A percentile compares a stretch with the other conserved stretches of the same genome.
Conservation (phyloP, 2,888 invertebrate genomes). For the Minunthozetes semirufus region DNA sequence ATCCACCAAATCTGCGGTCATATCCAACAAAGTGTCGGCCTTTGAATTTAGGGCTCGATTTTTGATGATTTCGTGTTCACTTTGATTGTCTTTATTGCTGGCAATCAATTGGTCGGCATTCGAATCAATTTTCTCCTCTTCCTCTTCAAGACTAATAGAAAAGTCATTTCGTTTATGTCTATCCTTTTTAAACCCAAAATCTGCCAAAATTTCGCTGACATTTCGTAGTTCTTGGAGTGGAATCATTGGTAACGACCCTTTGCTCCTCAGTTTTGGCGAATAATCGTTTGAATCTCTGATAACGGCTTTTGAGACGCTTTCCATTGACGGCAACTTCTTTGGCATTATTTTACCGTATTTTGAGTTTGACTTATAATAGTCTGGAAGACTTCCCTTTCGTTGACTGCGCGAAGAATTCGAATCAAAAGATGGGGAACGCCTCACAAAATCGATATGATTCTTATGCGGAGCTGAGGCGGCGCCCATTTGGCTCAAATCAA, state of each 20-base stretch:
- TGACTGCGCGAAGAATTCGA: slow-evolving; percentile 17
- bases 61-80: neutral
- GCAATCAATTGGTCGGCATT: neutral
- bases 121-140: slow-evolving; percentile 14
- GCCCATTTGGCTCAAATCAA: slow-evolving; percentile 3
- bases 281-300: neutral
- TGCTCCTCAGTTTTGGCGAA: slow-evolving; percentile 14
- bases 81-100: slow-evolving; percentile 3
- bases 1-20: slow-evolving; percentile 2
- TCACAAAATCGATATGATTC: neutral
- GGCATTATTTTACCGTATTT: slow-evolving; percentile 29
- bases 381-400: slow-evolving; percentile 32
- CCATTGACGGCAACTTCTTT: slow-evolving; percentile 27
- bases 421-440: slow-evolving; percentile 11
- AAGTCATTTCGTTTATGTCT: neutral
- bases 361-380: slow-evolving; percentile 31
- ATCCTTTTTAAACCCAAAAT: slow-evolving; percentile 41
- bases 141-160: slow-evolving; percentile 5
- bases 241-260: slow-evolving; percentile 31
- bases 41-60: neutral
- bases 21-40: slow-evolving; percentile 5
- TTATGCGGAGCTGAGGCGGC: neutral
- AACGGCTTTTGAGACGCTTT: slow-evolving; percentile 16
- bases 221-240: slow-evolving; percentile 45
- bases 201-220: slow-evolving; percentile 45